Base-by-base conservation (phyloP, 2,113 vertebrate genomes). In the Chlorodrepanis virens region DNA sequence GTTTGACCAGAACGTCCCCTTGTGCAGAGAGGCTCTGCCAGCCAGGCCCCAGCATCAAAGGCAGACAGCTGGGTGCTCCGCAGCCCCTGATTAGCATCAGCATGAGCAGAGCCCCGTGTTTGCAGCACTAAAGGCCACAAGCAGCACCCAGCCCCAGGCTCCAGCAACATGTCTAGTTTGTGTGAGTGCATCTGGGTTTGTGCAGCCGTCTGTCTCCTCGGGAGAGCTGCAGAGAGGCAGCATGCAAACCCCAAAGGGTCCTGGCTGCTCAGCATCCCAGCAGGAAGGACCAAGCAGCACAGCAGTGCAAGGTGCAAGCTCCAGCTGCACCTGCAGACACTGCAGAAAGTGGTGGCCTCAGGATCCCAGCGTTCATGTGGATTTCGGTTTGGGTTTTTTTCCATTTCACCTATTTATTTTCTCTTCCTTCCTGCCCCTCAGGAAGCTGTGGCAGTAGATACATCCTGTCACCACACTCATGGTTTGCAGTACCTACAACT, bases 41-140 rank as follows among this genome's bases (percentile, higher is more conserved):
- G 90, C 69, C 94, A 16, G 81, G 64, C 74, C 77, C 5, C 4
- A 82, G 90, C 92, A 94, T 96, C 96, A 97, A 97, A 90, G 93
- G 88, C 59, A 83, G 91, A 77, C 3, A 50, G 82, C 91, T 31
- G 79, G 77, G 53, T 69, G 83, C 81, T 95, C 74, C 84, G 1
- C 82, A 72, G 63, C 37, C 83, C 81, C 84, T 2, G 24, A 88
- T 96, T 90, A 90, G 63, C 87, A 94, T 83, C 33, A 17, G 31
- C 33, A 0, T 25, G 75, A 95, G 86, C 76, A 75, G 76, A 89
- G 75, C 83, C 49, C 61, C 3, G n/a, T 4, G 39, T 88, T 44
- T 80, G 86, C 83, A 86, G 85, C 80, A 94, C 94, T 64, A 0
- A 94, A 63, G 85, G 85, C 87, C 85, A 78, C 80, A 56, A 13